phyloP scores from a whole-genome alignment of 2,888 invertebrate genomes.

The Gortyna flavago region DNA sequence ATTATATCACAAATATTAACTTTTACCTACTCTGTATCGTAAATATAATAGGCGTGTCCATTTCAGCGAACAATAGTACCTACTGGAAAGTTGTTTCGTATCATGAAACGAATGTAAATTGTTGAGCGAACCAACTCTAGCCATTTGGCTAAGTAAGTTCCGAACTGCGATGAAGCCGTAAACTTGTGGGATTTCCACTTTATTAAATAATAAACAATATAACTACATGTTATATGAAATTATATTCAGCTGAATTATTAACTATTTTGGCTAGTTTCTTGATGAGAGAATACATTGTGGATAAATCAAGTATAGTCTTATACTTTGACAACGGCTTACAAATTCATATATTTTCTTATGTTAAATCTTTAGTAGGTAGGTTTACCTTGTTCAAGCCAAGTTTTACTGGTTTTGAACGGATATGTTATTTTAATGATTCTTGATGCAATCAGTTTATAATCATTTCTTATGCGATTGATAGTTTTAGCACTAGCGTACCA shows the following conservation, averaged over 20 bases:
- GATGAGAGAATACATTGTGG: conserved; percentile 16
- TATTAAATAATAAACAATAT: conserved; percentile 79
- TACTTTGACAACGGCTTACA: neutral
- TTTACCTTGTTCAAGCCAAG: neutral
- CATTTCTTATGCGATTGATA: neutral
- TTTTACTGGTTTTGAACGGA: neutral
- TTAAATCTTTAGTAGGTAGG: neutral
- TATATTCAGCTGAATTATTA: conserved; percentile 57
- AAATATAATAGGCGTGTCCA: conserved; percentile 60
- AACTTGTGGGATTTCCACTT: conserved; percentile 75
- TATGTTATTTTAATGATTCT: neutral
- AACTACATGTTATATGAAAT: conserved; percentile 63
- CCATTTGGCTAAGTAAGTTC: conserved; percentile 76
- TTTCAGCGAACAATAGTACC: conserved; percentile 61
- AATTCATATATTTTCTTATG: neutral
- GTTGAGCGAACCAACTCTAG: conserved; percentile 71
- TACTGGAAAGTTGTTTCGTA: conserved; percentile 64
- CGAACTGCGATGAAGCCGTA: conserved; percentile 74
- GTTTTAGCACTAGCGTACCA: neutral
- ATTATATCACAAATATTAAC: conserved; percentile 8
- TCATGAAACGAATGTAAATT: conserved; percentile 76
- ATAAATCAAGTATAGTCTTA: neutral
- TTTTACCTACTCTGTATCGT: conserved; percentile 22
- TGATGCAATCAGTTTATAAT: neutral
- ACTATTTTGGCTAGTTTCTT: conserved; percentile 42